A percentile compares a stretch with the other conserved stretches of the same genome.
phyloP scores from a whole-genome alignment of 2,797 vertebrate genomes.

The Eupleurogrammus muticus region DNA sequence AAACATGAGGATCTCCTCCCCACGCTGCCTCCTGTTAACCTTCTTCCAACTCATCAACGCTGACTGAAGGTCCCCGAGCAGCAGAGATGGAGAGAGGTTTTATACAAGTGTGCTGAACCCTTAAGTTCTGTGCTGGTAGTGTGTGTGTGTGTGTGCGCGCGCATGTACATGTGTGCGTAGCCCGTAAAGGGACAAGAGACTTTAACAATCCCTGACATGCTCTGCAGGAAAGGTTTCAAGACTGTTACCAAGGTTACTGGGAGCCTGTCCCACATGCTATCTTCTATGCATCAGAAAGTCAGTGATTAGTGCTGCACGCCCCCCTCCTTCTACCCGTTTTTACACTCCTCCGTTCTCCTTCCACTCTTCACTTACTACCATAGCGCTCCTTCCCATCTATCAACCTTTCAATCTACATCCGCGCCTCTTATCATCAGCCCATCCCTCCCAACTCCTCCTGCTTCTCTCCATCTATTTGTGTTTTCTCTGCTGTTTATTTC shows the following conservation, averaged over 20 bases:
- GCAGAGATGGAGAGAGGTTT: slow-evolving; percentile 63
- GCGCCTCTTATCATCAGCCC: slow-evolving; percentile 33
- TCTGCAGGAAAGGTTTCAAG: slow-evolving; percentile 80
- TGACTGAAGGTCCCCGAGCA: slow-evolving; percentile 71
- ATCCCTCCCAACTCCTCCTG: slow-evolving; percentile 11
- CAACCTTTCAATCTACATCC: slow-evolving; percentile 45
- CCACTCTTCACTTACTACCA: slow-evolving; percentile 38
- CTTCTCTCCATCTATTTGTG: slow-evolving; percentile 34
- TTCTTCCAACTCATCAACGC: slow-evolving; percentile 59
- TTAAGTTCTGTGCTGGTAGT: slow-evolving; percentile 66
- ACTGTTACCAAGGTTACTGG: slow-evolving; percentile 88
- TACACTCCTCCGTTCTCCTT: slow-evolving; percentile 35
- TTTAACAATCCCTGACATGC: slow-evolving; percentile 85
- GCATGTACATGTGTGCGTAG: slow-evolving; percentile 69
- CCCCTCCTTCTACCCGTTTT: slow-evolving; percentile 28
- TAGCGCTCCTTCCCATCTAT: slow-evolving; percentile 31
- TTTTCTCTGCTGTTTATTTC: slow-evolving; percentile 56
- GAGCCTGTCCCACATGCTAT: slow-evolving; percentile 85
- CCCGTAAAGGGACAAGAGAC: slow-evolving; percentile 73
- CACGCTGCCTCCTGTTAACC: slow-evolving; percentile 39
- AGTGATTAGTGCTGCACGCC: slow-evolving; percentile 81
- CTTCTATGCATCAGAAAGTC: slow-evolving; percentile 84
- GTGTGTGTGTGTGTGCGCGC: slow-evolving; percentile 27
- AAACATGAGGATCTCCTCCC: slow-evolving; percentile 75
- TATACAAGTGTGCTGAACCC: slow-evolving; percentile 74